These are phyloP conservation scores for Maniola jurtina DNA, from an alignment of 1,140 invertebrate species.

Conservation along the genomic window DNA sequence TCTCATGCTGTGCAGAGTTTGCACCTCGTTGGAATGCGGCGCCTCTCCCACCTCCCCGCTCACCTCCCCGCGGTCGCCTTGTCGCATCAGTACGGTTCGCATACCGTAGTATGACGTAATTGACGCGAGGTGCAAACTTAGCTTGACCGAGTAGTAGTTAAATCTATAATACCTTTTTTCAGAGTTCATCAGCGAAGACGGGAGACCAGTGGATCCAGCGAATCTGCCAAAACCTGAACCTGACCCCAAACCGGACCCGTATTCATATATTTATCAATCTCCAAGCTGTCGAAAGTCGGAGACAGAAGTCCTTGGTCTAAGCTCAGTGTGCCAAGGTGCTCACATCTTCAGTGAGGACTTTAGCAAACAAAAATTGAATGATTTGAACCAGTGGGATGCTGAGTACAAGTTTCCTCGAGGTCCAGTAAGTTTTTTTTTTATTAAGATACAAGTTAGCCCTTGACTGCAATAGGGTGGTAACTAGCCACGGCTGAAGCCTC, in stretches of 20 bases:
- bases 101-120: no score
- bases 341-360: conserved; percentile 79
- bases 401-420: conserved; percentile 73
- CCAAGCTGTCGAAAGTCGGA: conserved; percentile 41
- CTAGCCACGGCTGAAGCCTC: no score
- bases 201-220: conserved; percentile 40
- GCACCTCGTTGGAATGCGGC: no score
- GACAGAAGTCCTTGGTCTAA: conserved; percentile 45
- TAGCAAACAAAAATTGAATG: conserved; percentile 47
- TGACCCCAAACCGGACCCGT: conserved; percentile 9
- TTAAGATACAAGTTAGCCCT: no score
- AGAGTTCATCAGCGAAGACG: conserved; percentile 62
- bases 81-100: no score
- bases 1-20: no score
- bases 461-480: no score
- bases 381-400: conserved; percentile 61
- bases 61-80: no score
- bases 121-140: no score
- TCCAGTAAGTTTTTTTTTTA: conserved; percentile 58
- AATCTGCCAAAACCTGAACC: conserved; percentile 19
- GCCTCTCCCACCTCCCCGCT: no score
- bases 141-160: no score
- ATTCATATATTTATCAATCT: conserved; percentile 18
- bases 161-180: not conserved
- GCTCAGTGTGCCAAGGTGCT: conserved; percentile 70